These are phyloP conservation scores for Megalopta genalis DNA, from an alignment of 1,140 invertebrate species.

Conservation along the genomic window DNA sequence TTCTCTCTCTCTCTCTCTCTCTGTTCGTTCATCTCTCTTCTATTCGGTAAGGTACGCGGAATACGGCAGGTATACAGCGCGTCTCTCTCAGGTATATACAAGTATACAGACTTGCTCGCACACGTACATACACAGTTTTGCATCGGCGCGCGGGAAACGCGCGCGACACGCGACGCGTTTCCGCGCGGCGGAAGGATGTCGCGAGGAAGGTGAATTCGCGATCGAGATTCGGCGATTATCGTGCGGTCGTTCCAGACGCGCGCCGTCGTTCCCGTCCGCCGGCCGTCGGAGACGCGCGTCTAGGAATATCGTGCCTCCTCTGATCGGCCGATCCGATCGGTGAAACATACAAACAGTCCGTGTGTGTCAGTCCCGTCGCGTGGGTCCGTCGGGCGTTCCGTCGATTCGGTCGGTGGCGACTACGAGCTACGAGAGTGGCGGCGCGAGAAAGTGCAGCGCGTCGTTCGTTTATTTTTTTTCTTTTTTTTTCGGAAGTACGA, in stretches of 20 bases:
- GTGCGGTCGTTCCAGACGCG: too few species aligned
- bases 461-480: not conserved
- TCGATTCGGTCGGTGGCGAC: slow-evolving; percentile 1
- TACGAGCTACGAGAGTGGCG: slow-evolving; percentile 15
- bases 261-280: too few species aligned
- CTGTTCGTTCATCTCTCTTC: not conserved
- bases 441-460: not conserved
- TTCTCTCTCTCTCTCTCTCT: too few species aligned
- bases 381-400: not conserved
- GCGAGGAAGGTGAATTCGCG: not conserved
- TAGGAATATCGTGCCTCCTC: too few species aligned
- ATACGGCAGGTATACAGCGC: slow-evolving; percentile 25
- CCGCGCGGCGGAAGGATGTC: not conserved
- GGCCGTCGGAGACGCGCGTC: too few species aligned
- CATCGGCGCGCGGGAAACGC: not conserved
- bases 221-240: not conserved
- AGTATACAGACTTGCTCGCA: slow-evolving; percentile 25
- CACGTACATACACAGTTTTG: not conserved
- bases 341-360: too few species aligned
- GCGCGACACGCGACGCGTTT: not conserved
- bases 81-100: slow-evolving; percentile 41
- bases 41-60: slow-evolving; percentile 8
- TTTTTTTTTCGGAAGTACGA: slow-evolving; percentile 15
- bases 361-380: too few species aligned
- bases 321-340: too few species aligned